These are phyloP conservation scores for Parelbella ahira DNA, from an alignment of 2,888 invertebrate genomes.

Conservation along the genomic window DNA sequence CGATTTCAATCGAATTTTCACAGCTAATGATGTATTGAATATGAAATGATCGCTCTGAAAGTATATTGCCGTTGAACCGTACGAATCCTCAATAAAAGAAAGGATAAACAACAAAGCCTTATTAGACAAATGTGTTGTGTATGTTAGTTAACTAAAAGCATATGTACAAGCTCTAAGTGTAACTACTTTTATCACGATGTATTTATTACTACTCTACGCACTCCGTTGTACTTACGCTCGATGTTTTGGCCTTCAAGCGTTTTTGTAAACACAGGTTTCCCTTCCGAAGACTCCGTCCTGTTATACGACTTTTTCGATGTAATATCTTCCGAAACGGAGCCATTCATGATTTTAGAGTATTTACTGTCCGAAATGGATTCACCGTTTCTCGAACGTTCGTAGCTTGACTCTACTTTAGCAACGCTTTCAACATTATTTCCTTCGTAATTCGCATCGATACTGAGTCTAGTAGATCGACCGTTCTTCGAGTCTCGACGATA, in stretches of 20 bases:
- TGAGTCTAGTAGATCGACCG: constrained; percentile 45
- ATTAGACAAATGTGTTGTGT: constrained; percentile 70
- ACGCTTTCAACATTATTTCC: constrained; percentile 43
- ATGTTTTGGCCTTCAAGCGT: constrained; percentile 88
- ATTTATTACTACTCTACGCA: constrained; percentile 26
- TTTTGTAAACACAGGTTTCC: constrained; percentile 86
- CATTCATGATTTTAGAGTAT: constrained; percentile 59
- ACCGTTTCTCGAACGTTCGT: constrained; percentile 40
- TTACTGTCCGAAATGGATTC: constrained; percentile 53
- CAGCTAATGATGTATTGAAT: too few species aligned
- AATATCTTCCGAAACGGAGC: constrained; percentile 48
- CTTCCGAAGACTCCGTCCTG: constrained; percentile 64
- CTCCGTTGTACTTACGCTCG: constrained; percentile 85
- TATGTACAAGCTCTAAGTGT: constrained; percentile 76
- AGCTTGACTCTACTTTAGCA: constrained; percentile 33
- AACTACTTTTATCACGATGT: constrained; percentile 43
- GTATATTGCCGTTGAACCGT: constrained; percentile 34
- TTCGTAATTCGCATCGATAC: constrained; percentile 46
- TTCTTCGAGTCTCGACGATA: constrained; percentile 48
- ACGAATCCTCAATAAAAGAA: constrained; percentile 48
- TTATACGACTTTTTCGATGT: constrained; percentile 45
- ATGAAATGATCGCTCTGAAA: constrained; percentile 8
- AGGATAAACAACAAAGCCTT: constrained; percentile 47
- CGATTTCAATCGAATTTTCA: background rate
- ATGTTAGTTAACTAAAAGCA: constrained; percentile 68